Base-by-base conservation (phyloP, 1,140 invertebrate genomes). In the Brachionus plicatilis region DNA sequence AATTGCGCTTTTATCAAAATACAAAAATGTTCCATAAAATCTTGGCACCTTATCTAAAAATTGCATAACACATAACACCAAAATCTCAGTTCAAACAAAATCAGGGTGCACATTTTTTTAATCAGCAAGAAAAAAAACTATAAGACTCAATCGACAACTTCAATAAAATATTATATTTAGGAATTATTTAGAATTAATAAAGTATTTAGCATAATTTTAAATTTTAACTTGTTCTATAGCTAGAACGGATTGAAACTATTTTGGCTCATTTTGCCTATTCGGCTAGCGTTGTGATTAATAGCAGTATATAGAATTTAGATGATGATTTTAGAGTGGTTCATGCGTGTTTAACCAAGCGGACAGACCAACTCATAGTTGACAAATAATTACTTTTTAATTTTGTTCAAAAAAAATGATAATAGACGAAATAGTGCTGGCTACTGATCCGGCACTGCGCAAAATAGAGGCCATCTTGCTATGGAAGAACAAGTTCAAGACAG, bases 361-460 rank as follows among this genome's bases (percentile, higher is more conserved):
- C 3, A 56, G 53, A 14, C 53, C 53, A 56, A 56, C 53, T 20
- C 12, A 20, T 17, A 17, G 53, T 56, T 56, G 53, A 56, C 14
- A 56, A 56, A 56, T 53, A 56, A 56, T 56, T 56, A 8, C 3
- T 17, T 56, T 56, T 56, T 56, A 56, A 56, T 17, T 56, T 17
- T 17, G 17, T 17, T 14, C 5, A 33, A 43, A 72, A 37, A 72
- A 72, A 70, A 70, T 72, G 68, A 37, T 72, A 11, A 72, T 76
- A 47, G 45, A 76, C 45, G 79, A 82, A 65, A 82, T 82, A 45
- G 41, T 82, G n/a, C 4, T 82, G 47, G 79, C 79, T 6, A 60
- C 60, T 29, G 79, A 82, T 60, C 79, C 79, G 53, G 79, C 60
- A 8, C 43, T 82, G 53, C 27, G 50, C 24, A 60, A 47, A 43